Percentiles rank a stretch among this genome's conserved stretches.
Conservation (phyloP, 2,113 vertebrate genomes). For the Struthio camelus region DNA sequence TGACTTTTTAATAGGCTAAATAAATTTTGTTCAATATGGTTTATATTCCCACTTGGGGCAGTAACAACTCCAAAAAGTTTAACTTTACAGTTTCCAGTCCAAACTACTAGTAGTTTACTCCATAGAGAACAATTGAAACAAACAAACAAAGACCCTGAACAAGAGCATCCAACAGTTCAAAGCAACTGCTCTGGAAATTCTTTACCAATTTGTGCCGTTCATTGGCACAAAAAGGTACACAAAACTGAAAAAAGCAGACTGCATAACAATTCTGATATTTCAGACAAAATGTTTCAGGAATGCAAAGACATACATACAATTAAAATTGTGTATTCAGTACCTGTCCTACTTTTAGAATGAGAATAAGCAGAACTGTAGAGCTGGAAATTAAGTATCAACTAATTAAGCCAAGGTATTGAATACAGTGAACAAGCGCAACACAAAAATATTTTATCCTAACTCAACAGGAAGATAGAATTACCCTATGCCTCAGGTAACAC, state of each 20-base stretch:
- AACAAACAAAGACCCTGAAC: neutral
- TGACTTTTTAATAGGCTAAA: conserved; percentile 81
- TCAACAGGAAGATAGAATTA: neutral
- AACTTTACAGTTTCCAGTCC: conserved; percentile 73
- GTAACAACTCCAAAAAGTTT: conserved; percentile 77
- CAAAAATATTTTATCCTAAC: neutral
- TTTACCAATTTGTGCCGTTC: neutral
- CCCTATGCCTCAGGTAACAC: neutral
- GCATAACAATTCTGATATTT: neutral
- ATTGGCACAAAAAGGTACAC: neutral
- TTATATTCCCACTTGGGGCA: conserved; percentile 80
- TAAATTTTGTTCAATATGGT: conserved; percentile 81
- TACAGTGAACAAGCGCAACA: neutral
- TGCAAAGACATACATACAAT: neutral
- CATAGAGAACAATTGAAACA: conserved; percentile 51
- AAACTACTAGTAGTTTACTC: conserved; percentile 65
- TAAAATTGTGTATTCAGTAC: neutral
- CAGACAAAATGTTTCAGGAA: neutral
- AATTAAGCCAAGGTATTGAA: neutral
- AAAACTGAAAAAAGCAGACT: neutral
- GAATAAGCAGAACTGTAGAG: neutral
- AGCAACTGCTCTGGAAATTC: neutral
- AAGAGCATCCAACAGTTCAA: neutral
- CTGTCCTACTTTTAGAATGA: neutral
- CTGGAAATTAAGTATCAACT: neutral